Evolutionary conservation across 2,888 invertebrate genomes (phyloP), one percentile per base, ranked within the genome.

Genomic region (Mylabris sibirica): DNA sequence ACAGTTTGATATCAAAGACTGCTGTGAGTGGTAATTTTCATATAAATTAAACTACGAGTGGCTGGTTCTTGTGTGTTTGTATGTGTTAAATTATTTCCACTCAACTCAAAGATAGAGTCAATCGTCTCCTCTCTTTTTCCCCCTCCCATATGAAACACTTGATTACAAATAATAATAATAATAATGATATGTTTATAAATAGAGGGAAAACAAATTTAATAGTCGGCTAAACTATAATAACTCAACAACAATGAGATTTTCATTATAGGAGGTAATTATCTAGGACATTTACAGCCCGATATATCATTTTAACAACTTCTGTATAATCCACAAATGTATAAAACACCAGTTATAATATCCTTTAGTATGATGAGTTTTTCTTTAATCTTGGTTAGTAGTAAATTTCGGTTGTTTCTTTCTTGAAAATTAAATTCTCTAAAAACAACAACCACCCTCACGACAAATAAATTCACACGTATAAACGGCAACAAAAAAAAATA

Each of bases 341-440:
- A 83, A 84, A 79, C 82, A 82, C 82, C 81, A 82, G 83, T 82
- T 82, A 82, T 81, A 81, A 81, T 82, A 83, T 83, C 81, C 79
- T 78, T 81, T 78, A 81, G 79, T 78, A 77, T 82, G 82, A 83
- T 83, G 83, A 83, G 83, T 83, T 83, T 82, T 83, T 83, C 83
- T 82, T 83, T 84, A 84, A 83, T 84, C 84, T 84, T 76, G 80
- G 76, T 77, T 77, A 82, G 81, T 82, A 82, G 80, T 83, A 84
- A 84, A 83, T 84, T 83, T 80, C 77, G 78, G 78, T 81, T 82
- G 81, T 82, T 80, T 80, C 81, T 80, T 79, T 79, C 77, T 76
- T 76, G 81, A 82, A 83, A 83, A 83, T 83, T 83, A 82, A 84
- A 82, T 82, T 83, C 76, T 68, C 76, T 68, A 64, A 24, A 57